Conservation (phyloP, 1,140 invertebrate genomes). For the Sycophila sp. region DNA sequence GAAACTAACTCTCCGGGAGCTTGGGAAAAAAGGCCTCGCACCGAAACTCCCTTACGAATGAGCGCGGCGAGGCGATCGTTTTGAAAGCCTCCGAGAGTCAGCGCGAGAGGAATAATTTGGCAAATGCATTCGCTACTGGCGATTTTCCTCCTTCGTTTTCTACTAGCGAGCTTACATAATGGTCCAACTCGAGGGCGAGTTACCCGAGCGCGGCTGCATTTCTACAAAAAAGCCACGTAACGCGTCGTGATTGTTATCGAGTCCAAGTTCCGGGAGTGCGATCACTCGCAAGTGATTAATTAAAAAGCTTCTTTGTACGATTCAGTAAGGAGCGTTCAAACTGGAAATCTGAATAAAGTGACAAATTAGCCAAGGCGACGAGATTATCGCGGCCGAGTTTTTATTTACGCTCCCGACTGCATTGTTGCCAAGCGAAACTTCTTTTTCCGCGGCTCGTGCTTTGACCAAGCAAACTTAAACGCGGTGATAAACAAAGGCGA, state of each 20-base stretch:
- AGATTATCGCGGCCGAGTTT: not conserved
- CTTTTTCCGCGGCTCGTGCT: too few relatives aligned
- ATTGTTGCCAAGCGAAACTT: too few relatives aligned
- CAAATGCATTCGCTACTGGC: slow-evolving; percentile 43
- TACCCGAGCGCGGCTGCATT: slow-evolving; percentile 28
- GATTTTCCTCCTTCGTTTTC: slow-evolving; percentile 46
- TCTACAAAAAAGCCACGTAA: not conserved
- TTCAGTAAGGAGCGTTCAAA: too few relatives aligned
- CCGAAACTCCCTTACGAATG: not conserved
- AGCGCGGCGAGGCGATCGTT: not conserved
- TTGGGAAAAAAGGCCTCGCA: not conserved
- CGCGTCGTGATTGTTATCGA: not conserved
- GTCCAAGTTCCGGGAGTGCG: not conserved
- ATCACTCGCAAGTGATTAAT: not conserved
- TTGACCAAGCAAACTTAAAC: too few relatives aligned
- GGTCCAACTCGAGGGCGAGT: slow-evolving; percentile 42
- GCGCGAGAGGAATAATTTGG: slow-evolving; percentile 42
- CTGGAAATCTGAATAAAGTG: too few relatives aligned
- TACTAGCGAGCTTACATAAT: slow-evolving; percentile 45
- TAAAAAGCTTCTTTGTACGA: not conserved
- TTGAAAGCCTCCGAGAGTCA: not conserved
- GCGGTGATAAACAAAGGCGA: too few relatives aligned
- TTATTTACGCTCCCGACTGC: too few relatives aligned
- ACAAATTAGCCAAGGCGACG: too few relatives aligned
- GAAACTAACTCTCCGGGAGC: not conserved